Conservation (phyloP, 2,888 invertebrate species). For the Lasioglossum leucozonium region DNA sequence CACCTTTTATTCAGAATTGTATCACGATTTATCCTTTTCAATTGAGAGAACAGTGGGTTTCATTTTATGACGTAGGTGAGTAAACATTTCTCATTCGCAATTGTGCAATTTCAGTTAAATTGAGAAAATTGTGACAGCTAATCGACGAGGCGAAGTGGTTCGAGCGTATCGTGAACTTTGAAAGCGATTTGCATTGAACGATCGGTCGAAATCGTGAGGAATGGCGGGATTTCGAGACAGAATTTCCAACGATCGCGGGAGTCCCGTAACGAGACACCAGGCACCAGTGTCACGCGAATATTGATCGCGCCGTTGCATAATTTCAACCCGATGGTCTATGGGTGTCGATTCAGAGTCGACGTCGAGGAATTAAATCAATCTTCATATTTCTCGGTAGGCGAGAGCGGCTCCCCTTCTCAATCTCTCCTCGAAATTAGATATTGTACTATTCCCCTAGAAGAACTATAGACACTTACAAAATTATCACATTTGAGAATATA, state of each 20-base stretch:
- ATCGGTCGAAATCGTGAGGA: conserved; percentile 5
- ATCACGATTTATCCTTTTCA: neutral
- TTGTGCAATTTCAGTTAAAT: neutral
- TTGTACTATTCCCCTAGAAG: too few species aligned
- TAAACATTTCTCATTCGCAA: neutral
- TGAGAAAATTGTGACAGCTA: neutral
- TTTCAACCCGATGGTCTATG: conserved; percentile 21
- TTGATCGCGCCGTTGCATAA: conserved; percentile 35
- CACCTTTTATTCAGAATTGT: neutral
- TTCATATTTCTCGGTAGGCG: conserved; percentile 4
- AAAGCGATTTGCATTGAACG: neutral
- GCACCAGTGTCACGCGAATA: conserved; percentile 23
- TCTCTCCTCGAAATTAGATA: too few species aligned
- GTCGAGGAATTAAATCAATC: conserved; percentile 33
- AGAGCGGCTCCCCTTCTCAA: neutral
- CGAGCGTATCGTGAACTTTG: neutral
- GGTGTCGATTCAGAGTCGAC: conserved; percentile 18
- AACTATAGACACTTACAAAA: too few species aligned
- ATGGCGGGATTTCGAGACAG: neutral
- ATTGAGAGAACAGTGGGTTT: neutral
- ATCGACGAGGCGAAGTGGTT: neutral
- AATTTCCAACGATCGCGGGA: conserved; percentile 18
- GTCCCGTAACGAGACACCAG: conserved; percentile 10
- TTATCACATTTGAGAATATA: too few species aligned
- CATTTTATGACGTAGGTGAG: too few species aligned